These are phyloP conservation scores for Limnephilus marmoratus DNA, from an alignment of 2,888 invertebrate genomes.

Conservation along the genomic window DNA sequence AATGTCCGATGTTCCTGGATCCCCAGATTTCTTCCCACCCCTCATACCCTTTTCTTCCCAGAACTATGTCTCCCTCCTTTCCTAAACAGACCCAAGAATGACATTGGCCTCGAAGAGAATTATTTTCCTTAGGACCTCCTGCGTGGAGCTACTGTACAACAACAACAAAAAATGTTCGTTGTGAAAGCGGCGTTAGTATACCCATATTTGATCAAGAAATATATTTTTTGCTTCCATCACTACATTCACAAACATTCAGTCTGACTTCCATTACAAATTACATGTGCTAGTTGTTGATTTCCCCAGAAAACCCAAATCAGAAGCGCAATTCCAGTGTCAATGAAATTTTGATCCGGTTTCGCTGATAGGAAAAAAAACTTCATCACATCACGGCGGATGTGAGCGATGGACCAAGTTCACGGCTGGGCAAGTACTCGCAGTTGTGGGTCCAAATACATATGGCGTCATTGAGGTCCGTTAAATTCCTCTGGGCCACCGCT, in stretches of 20 bases:
- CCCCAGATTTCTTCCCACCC: too few species aligned
- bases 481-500: slow-evolving; percentile 35
- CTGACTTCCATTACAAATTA: background rate
- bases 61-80: too few species aligned
- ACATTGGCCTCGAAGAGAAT: too few species aligned
- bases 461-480: slow-evolving; percentile 33
- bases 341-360: slow-evolving; percentile 2
- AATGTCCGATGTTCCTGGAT: too few species aligned
- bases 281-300: background rate
- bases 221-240: background rate
- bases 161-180: too few species aligned
- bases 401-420: slow-evolving; percentile 40
- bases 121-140: too few species aligned
- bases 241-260: background rate
- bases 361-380: background rate
- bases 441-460: background rate
- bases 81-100: too few species aligned
- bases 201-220: background rate
- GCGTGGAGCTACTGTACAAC: too few species aligned
- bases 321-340: background rate
- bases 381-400: slow-evolving; percentile 29
- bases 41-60: too few species aligned
- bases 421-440: slow-evolving; percentile 21
- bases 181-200: too few species aligned
- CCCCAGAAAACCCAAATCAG: slow-evolving; percentile 2